These are phyloP conservation scores for Lithobates pipiens DNA, from an alignment of 2,797 vertebrate genomes.

Conservation along the genomic window DNA sequence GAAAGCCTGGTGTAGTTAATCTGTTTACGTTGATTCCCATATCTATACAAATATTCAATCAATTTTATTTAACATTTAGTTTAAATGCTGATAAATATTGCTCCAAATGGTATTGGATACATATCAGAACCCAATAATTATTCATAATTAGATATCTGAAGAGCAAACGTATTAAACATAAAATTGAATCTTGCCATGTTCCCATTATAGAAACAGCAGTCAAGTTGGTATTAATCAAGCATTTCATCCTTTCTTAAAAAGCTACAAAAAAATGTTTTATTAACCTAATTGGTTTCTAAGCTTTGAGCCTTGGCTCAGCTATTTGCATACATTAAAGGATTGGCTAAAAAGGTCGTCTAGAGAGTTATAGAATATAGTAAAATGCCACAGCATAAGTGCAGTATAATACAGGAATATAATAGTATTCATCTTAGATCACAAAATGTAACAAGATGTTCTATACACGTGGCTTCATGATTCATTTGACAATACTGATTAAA, in stretches of 20 bases:
- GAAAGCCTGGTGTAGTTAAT: too few relatives aligned
- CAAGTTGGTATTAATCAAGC: constrained; percentile 39
- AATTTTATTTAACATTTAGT: too few relatives aligned
- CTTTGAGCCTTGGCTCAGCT: constrained; percentile 20
- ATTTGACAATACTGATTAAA: too few relatives aligned
- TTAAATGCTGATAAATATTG: too few relatives aligned
- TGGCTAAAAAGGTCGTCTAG: background rate
- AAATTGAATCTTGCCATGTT: constrained; percentile 13
- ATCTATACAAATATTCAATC: too few relatives aligned
- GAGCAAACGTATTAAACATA: background rate
- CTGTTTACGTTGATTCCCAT: too few relatives aligned
- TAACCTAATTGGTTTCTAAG: constrained; percentile 39
- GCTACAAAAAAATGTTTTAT: constrained; percentile 32
- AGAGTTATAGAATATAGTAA: background rate
- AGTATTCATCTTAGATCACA: constrained; percentile 1
- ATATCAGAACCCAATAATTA: background rate
- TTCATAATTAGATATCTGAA: constrained; percentile 2
- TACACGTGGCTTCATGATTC: too few relatives aligned
- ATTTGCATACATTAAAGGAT: constrained; percentile 29
- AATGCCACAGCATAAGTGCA: background rate
- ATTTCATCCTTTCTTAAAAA: constrained; percentile 2
- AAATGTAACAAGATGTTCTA: background rate
- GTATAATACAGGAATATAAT: background rate
- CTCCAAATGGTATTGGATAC: too few relatives aligned
- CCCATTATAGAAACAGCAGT: constrained; percentile 24